Base-by-base conservation (phyloP, 2,113 vertebrate genomes). In the Saguinus midas region DNA sequence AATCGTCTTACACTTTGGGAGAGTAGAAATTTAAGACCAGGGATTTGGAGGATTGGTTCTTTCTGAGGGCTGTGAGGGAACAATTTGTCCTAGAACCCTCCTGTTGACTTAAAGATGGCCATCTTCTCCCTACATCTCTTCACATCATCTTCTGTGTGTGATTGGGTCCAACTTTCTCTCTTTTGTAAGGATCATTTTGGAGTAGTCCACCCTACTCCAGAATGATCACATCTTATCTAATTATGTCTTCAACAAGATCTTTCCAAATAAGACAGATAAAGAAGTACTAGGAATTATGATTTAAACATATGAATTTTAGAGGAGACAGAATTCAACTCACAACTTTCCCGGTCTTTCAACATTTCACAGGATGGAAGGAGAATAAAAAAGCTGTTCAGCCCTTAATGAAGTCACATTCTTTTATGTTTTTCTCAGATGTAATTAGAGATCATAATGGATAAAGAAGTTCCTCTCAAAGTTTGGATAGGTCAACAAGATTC, bases 181-280 rank as follows among this genome's bases (percentile, higher is more conserved):
- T 95, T 85, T 87, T 37, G 13, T 37, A 68, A 80, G 2, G 5
- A 73, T 29, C 1, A 29, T 27, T 45, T 21, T 58, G 57, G 20
- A 76, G 1, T 12, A 5, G 6, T 0, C 9, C 8, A 37, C 1
- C 2, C 10, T n/a, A 37, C 6, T 78, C 7, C 27, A 73, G 10
- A 29, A 32, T 55, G 17, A 32, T 25, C 6, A 78, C 23, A 52
- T 68, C 37, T 73, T 50, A 23, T 43, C 14, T 35, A 76, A 86
- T 58, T 66, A 32, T 3, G 48, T 76, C 1, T 57, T 92, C 21
- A 52, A 29, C 29, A 68, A 66, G 20, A 14, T 32, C 43, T 86
- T 86, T 68, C 10, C 25, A 79, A 90, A 35, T 72, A 52, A 23
- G 11, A 3, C 4, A 88, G 10, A 45, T 84, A 37, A 14, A 78